Base-by-base conservation (phyloP, 1,140 invertebrate species). In the Mylabris phalerata region DNA sequence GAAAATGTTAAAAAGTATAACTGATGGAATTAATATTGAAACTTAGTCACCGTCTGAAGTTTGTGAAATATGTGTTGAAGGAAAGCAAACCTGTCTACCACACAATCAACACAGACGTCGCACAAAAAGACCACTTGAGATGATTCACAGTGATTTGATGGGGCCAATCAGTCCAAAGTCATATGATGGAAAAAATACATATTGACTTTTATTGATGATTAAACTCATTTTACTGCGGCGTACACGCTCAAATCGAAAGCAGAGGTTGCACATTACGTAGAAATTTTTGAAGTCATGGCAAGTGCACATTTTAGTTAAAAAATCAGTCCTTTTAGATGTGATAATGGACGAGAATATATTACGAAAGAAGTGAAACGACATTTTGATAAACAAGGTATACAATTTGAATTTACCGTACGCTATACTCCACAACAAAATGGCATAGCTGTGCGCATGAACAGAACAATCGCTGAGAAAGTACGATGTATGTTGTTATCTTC, bases 371-470 rank as follows among this genome's bases (percentile, higher is more conserved):
- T 13, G 0, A 13, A 13, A 13, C 13, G 13, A 13, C 13, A 40
- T 40, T 40, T 10, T 10, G 38, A 40, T 1, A 10, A 7, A 40
- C 5, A 40, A 10, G 38, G 38, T 40, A 40, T 40, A 40, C 5
- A 40, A 5, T 40, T 5, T 13, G 44, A 46, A 24, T 9, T 46
- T 11, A 11, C 1, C 6, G n/a, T 46, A 46, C 1, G 5, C 44
- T 11, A 46, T 5, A 6, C n/a, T 46, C 6, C 6, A 71, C 71
- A 57, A 59, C 73, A 52, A 60, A 38, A 24, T 13, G 6, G 44
- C 6, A 6, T 46, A 5, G 24, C 44, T 6, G 44, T 1, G n/a
- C n/a, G 44, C 6, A 11, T 11, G 5, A 40, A 46, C 6, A 5
- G 44, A 6, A 13, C 24, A 11, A 13, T 46, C 44, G 11, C 44